phyloP scores from a whole-genome alignment of 2,797 vertebrate genomes.

The Lindbergichthys nudifrons region DNA sequence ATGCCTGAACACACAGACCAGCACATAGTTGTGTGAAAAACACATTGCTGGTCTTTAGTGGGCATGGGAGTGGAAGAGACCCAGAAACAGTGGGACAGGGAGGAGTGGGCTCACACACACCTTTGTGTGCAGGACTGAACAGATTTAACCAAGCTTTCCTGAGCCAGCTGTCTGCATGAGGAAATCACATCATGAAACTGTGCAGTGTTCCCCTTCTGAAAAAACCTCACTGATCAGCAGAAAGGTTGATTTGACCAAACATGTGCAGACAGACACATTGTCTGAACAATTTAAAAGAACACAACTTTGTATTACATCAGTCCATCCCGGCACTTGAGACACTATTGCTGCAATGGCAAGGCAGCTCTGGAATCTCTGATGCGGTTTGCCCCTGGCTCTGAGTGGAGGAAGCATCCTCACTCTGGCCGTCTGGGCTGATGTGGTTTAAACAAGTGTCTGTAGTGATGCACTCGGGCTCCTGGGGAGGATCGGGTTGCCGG shows the following conservation, averaged over 20 bases:
- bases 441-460: slow-evolving; percentile 83
- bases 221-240: slow-evolving; percentile 56
- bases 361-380: slow-evolving; percentile 58
- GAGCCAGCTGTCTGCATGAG: slow-evolving; percentile 70
- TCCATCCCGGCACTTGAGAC: slow-evolving; percentile 43
- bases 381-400: slow-evolving; percentile 67
- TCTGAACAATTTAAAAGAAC: slow-evolving; percentile 51
- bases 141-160: slow-evolving; percentile 65
- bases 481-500: slow-evolving; percentile 77
- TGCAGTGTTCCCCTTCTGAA: slow-evolving; percentile 25
- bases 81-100: slow-evolving; percentile 65
- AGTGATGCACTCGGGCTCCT: slow-evolving; percentile 71
- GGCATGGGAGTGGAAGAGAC: slow-evolving; percentile 77
- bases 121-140: slow-evolving; percentile 62
- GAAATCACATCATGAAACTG: slow-evolving; percentile 58
- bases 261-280: slow-evolving; percentile 17
- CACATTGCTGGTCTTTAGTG: slow-evolving; percentile 80
- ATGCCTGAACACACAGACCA: slow-evolving; percentile 84
- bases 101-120: slow-evolving; percentile 69
- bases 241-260: slow-evolving; percentile 33
- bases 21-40: slow-evolving; percentile 84
- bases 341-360: slow-evolving; percentile 36
- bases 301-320: slow-evolving; percentile 59
- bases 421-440: slow-evolving; percentile 72
- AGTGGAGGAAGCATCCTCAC: slow-evolving; percentile 76